These are phyloP conservation scores for Eubasilissa regina DNA, from an alignment of 1,140 invertebrate genomes.

Conservation along the genomic window DNA sequence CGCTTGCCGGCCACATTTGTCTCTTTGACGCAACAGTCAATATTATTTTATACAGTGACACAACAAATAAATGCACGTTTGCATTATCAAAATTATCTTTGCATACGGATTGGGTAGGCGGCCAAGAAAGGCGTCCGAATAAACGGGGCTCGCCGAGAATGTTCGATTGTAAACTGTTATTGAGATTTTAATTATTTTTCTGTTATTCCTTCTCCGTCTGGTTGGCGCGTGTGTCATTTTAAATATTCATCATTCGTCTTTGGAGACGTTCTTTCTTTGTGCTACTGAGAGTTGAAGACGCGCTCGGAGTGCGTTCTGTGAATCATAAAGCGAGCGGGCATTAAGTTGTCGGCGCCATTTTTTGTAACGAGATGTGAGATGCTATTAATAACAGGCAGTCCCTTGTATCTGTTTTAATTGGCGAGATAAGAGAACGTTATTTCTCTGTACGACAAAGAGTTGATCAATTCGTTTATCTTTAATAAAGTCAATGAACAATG, in stretches of 20 bases:
- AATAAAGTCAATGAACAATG: too few relatives aligned
- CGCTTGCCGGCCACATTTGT: too few relatives aligned
- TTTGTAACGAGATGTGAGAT: neutral
- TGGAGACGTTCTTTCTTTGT: neutral
- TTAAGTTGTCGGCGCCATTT: slow-evolving; percentile 6
- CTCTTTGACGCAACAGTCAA: too few relatives aligned
- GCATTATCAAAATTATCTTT: neutral
- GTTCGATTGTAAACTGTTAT: too few relatives aligned
- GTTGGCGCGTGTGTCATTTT: neutral
- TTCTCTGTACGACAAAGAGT: neutral
- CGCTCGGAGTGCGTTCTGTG: neutral
- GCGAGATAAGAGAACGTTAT: slow-evolving; percentile 12
- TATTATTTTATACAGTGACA: too few relatives aligned
- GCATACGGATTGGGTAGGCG: neutral
- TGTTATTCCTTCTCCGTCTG: neutral
- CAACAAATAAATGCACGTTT: slow-evolving; percentile 8
- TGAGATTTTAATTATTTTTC: too few relatives aligned
- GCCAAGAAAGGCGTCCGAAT: neutral
- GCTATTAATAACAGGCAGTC: slow-evolving; percentile 35
- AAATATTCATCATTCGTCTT: neutral
- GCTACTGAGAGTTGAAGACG: too few relatives aligned
- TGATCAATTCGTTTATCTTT: too few relatives aligned
- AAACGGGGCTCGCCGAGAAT: too few relatives aligned
- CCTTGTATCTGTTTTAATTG: slow-evolving; percentile 31
- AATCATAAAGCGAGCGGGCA: neutral